Evolutionary conservation across 2,113 vertebrate species (phyloP), one percentile per base, ranked within the genome.

Genomic region (Tauraco erythrolophus): DNA sequence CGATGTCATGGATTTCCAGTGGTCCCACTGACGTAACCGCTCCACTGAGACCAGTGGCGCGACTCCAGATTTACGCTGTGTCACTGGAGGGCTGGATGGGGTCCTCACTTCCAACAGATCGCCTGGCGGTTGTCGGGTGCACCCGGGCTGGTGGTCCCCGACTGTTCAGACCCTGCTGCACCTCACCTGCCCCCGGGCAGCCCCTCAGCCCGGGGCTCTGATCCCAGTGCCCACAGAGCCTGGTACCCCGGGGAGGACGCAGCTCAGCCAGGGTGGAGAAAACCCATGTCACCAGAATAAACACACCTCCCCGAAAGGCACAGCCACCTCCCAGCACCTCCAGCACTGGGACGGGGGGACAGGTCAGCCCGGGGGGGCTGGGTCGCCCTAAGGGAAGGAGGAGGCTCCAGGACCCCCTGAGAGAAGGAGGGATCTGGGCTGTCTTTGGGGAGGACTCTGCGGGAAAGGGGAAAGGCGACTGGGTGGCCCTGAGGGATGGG

Each of bases 1-100:
- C 27, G 74, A 66, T 84, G 74, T 68, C 48, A 79, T 1, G 5
- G 50, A 48, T 61, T 46, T 16, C 30, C 75, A 18, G 50, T 7
- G 83, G 79, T 58, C 85, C 85, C 75, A 14, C 70, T 48, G 89
- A 83, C 33, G 39, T 70, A 82, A 22, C 6, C 2, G 83, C 71
- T 83, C 75, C 41, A 8, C 50, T 3, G 3, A 86, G 64, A 23
- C 19, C 64, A 23, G 86, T 8, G 80, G 78, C 15, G 18, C 6
- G 37, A 66, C 86, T 93, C 83, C 84, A 50, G 84, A 41, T 96
- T 94, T 83, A 19, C 82, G 79, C 90, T 85, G 88, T 90, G 96
- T 94, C 96, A 95, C 96, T 0, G 41, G 30, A 35, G 61, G 93
- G 68, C 64, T 92, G 93, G n/a, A 56, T 6, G 65, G 61, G 64